Base-by-base conservation (phyloP, 2,113 vertebrate genomes). In the Pterocles gutturalis region DNA sequence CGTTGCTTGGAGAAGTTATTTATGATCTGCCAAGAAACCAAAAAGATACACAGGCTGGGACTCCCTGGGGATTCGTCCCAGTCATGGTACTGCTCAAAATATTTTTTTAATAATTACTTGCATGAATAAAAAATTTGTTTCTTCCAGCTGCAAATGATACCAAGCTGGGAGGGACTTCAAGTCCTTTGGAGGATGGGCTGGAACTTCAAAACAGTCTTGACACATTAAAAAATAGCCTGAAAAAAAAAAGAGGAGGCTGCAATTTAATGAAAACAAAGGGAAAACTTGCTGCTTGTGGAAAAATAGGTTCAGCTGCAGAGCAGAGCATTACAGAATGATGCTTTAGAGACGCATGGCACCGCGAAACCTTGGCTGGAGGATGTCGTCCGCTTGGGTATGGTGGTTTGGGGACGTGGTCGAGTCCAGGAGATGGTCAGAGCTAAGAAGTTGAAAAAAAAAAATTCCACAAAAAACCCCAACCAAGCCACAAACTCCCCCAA, bases 61-160 rank as follows among this genome's bases (percentile, higher is more conserved):
- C 58, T 89, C 95, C 77, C 69, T 26, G 73, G 93, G 77, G 96
- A 91, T 70, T 72, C 84, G 91, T 89, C 94, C 95, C 83, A 75
- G 93, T 93, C 94, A 91, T 96, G 89, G 89, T 48, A 64, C 89
- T 67, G 93, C 95, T 96, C 91, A 96, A 96, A 96, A 94, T 95
- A 95, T 96, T 96, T 96, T 96, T 81, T 87, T 87, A 95, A 87
- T 96, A 94, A 97, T 97, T 96, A 93, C 83, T 96, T 89, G 93
- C 91, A 92, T 90, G 94, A 96, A 96, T 94, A 97, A 89, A 92
- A 71, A 81, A 92, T 84, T 78, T 89, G 80, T 91, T 96, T 87
- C 87, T 95, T 96, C 5, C 95, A 96, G 95, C 96, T 96, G 95
- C 93, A 87, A 94, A 87, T 22, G 93, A 92, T 75, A 62, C 25